Evolutionary conservation across 2,113 vertebrate genomes (phyloP).

Genomic region (Eudyptes chrysolophus): DNA sequence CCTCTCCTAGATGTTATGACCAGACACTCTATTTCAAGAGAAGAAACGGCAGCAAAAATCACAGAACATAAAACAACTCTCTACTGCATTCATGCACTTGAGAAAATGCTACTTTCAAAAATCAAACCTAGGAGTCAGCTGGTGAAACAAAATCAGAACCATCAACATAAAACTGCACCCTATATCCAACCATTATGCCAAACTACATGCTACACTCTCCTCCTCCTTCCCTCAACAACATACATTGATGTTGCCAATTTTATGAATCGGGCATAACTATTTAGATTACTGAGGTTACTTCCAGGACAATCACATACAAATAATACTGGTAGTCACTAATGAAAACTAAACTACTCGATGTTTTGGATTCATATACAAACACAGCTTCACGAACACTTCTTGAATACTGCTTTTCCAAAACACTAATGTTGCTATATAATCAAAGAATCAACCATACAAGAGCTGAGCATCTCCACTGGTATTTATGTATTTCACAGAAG

Average conservation of each 20-base stretch:
- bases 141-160: background rate
- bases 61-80: background rate
- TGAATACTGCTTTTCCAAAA: background rate
- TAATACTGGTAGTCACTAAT: background rate
- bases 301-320: background rate
- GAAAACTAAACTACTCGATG: background rate
- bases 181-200: background rate
- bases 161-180: background rate
- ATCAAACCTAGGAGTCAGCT: background rate
- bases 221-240: background rate
- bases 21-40: rapidly evolving
- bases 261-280: background rate
- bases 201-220: background rate
- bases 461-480: background rate
- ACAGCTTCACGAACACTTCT: rapidly evolving
- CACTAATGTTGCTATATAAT: background rate
- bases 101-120: background rate
- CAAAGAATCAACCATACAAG: background rate
- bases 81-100: background rate
- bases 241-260: rapidly evolving
- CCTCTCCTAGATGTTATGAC: too few relatives aligned
- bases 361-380: background rate
- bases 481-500: background rate
- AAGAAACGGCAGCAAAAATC: background rate
- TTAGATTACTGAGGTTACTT: background rate